Conservation (phyloP, 2,113 vertebrate species). For the Lagopus muta region DNA sequence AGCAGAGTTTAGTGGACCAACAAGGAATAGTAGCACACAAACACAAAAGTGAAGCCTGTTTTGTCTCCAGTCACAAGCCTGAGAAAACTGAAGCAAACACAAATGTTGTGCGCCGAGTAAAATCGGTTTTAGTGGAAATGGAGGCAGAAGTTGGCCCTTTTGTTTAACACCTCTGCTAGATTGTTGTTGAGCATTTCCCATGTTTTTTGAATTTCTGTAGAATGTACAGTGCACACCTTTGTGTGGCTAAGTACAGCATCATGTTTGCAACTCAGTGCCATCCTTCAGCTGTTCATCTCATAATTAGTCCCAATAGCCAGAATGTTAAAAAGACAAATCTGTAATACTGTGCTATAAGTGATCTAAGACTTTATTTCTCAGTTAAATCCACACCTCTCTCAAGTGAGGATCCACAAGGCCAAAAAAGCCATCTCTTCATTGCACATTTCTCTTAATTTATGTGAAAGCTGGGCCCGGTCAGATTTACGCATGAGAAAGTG, state of each 20-base stretch:
- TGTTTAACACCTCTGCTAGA: conserved; percentile 7
- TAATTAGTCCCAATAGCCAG: conserved; percentile 25
- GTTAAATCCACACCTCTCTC: background rate
- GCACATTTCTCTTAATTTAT: conserved; percentile 15
- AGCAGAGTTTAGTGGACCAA: conserved; percentile 44
- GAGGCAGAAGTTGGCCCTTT: conserved; percentile 3
- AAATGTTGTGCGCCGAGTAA: conserved; percentile 25
- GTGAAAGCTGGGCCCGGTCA: conserved; percentile 11
- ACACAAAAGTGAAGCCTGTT: conserved; percentile 5
- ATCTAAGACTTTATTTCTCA: background rate
- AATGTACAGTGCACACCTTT: conserved; percentile 19
- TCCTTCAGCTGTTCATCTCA: conserved; percentile 66
- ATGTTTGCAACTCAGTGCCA: conserved; percentile 52
- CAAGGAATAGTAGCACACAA: background rate
- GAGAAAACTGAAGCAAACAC: conserved; percentile 34
- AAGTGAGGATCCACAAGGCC: conserved; percentile 26
- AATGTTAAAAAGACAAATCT: background rate
- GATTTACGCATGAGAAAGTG: background rate
- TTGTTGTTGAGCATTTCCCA: conserved; percentile 3
- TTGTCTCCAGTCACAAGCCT: background rate
- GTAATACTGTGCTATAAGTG: conserved; percentile 17
- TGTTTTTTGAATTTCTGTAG: conserved; percentile 37
- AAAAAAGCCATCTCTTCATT: conserved; percentile 2
- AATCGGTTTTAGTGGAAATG: background rate
- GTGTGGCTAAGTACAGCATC: background rate